Evolutionary conservation across 1,140 invertebrate genomes (phyloP).

Genomic region (Drosophila baimaii): DNA sequence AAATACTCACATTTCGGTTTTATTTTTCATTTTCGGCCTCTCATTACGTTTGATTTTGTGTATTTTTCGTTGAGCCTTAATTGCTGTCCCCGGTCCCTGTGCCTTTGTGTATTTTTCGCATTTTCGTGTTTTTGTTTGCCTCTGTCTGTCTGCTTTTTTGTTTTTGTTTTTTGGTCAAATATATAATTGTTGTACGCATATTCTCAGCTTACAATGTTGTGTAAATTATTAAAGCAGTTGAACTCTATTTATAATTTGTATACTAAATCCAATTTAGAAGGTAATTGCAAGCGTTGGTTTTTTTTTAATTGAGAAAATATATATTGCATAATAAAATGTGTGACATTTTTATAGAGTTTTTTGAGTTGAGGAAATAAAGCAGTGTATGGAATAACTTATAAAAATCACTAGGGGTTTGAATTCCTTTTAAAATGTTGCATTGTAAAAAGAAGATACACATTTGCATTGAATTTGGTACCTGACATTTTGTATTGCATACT

Average conservation of each 20-base stretch:
- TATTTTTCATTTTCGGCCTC: conserved; percentile 14
- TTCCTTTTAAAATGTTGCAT: too few species aligned
- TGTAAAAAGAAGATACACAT: too few species aligned
- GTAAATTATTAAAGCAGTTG: background rate
- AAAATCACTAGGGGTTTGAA: too few species aligned
- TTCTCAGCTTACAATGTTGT: background rate
- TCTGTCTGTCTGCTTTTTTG: background rate
- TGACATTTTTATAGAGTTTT: too few species aligned
- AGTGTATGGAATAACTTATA: too few species aligned
- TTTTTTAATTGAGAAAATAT: too few species aligned
- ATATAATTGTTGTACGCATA: conserved; percentile 1
- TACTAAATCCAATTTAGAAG: too few species aligned
- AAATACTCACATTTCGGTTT: conserved; percentile 18
- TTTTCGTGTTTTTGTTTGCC: conserved; percentile 1
- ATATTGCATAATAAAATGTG: too few species aligned
- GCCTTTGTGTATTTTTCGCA: conserved; percentile 1
- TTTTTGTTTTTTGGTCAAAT: background rate
- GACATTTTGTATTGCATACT: background rate
- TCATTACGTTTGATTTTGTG: conserved; percentile 37
- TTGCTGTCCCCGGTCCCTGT: conserved; percentile 19
- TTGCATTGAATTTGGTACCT: background rate
- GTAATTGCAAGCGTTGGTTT: too few species aligned
- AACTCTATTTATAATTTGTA: background rate
- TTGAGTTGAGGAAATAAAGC: too few species aligned
- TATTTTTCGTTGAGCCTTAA: conserved; percentile 27